These are phyloP conservation scores for Neoniphon sammara DNA, from an alignment of 2,797 vertebrate genomes.

Conservation along the genomic window DNA sequence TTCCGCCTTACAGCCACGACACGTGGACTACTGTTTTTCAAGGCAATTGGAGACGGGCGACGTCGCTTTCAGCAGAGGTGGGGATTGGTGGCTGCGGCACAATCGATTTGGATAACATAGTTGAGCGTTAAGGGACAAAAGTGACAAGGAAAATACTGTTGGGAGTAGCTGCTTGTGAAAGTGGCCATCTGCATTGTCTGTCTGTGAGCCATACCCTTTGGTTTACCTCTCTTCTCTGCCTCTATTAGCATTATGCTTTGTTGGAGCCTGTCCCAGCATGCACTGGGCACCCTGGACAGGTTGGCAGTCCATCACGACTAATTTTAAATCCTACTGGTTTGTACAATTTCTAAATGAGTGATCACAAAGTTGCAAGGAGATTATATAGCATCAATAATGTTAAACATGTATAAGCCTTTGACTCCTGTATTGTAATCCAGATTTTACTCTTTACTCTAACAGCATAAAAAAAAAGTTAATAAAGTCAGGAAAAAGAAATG, in stretches of 20 bases:
- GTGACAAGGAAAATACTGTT: constrained; percentile 13
- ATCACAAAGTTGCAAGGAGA: too few species aligned
- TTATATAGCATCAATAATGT: too few species aligned
- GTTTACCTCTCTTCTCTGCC: background rate
- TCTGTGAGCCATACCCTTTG: background rate
- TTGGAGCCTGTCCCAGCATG: too few species aligned
- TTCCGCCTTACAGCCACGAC: constrained; percentile 43
- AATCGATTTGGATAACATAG: constrained; percentile 30
- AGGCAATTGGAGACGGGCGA: constrained; percentile 8
- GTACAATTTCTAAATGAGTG: background rate
- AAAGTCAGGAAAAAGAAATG: too few species aligned
- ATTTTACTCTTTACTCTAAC: too few species aligned
- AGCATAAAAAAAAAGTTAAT: too few species aligned
- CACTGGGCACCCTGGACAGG: too few species aligned
- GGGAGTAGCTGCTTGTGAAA: background rate
- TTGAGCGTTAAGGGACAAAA: constrained; percentile 9
- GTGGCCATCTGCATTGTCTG: background rate
- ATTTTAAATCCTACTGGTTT: too few species aligned
- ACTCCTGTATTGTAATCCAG: too few species aligned
- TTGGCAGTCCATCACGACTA: too few species aligned
- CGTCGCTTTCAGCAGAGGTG: constrained; percentile 25
- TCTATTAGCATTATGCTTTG: background rate
- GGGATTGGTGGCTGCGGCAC: constrained; percentile 13
- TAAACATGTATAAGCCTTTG: too few species aligned
- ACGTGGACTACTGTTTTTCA: constrained; percentile 46